These are phyloP conservation scores for Carabus problematicus DNA, from an alignment of 2,888 invertebrate species.

Conservation along the genomic window DNA sequence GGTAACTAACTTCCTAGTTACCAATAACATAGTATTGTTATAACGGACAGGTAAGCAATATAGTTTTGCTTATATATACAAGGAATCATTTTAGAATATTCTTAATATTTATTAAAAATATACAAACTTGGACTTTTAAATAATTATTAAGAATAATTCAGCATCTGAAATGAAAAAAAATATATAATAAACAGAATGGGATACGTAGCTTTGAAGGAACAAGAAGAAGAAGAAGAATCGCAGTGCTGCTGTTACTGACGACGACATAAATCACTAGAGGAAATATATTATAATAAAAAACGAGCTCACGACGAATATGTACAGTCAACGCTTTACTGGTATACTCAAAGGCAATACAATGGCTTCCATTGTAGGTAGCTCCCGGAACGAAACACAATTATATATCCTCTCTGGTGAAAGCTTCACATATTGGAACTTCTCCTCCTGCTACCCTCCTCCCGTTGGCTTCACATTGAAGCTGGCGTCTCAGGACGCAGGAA, in stretches of 20 bases:
- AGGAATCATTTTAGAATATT: no score
- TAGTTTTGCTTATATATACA: no score
- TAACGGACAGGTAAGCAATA: not conserved
- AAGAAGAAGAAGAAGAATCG: no score
- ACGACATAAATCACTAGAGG: constrained; percentile 58
- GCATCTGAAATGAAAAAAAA: no score
- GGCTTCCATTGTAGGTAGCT: constrained; percentile 49
- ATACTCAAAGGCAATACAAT: constrained; percentile 53
- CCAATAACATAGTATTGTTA: not conserved
- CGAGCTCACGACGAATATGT: constrained; percentile 49
- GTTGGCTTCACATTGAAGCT: not conserved
- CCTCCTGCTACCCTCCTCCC: constrained; percentile 49
- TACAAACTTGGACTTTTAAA: no score
- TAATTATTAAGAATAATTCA: no score
- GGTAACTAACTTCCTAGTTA: no score
- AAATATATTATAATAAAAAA: constrained; percentile 59
- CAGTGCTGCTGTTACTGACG: constrained; percentile 45
- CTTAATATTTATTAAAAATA: no score
- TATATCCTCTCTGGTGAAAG: constrained; percentile 45
- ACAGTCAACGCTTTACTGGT: constrained; percentile 42
- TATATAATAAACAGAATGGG: no score
- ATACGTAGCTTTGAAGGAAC: no score
- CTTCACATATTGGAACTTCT: constrained; percentile 53
- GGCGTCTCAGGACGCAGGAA: constrained; percentile 5
- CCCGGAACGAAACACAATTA: constrained; percentile 10